Conservation (phyloP, 2,797 vertebrate genomes). For the Varecia variegata region DNA sequence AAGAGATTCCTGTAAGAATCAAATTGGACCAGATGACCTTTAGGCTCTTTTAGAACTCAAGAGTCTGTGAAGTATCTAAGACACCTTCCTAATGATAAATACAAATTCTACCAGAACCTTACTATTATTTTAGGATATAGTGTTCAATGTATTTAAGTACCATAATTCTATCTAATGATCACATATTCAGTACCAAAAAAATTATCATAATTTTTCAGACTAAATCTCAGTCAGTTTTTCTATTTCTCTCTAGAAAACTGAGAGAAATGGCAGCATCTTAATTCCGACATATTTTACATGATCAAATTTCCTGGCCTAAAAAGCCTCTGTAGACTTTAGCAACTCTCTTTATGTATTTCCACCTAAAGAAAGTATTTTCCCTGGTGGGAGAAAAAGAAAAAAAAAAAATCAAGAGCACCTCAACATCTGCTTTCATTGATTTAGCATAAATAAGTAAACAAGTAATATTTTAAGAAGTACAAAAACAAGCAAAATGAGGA, state of each 20-base stretch:
- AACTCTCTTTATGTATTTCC: constrained; percentile 17
- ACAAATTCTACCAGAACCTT: constrained; percentile 1
- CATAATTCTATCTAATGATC: constrained; percentile 27
- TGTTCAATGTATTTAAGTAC: constrained; percentile 39
- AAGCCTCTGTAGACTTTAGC: not conserved
- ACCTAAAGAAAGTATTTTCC: constrained; percentile 35
- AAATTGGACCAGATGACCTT: not conserved
- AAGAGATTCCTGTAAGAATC: not conserved
- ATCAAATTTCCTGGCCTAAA: constrained; percentile 27
- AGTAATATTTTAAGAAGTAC: constrained; percentile 3
- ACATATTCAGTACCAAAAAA: constrained; percentile 34
- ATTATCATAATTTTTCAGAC: constrained; percentile 6
- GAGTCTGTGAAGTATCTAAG: not conserved
- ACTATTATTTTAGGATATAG: constrained; percentile 40
- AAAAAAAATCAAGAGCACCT: constrained; percentile 6
- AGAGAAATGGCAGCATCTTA: not conserved
- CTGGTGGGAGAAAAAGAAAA: not conserved
- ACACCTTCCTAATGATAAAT: constrained; percentile 29
- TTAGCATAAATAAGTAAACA: constrained; percentile 54
- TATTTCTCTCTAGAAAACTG: constrained; percentile 43
- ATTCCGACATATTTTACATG: not conserved
- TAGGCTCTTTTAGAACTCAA: constrained; percentile 24
- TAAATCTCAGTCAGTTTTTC: constrained; percentile 30
- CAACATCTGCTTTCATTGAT: constrained; percentile 50
- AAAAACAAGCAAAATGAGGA: constrained; percentile 45